phyloP scores from a whole-genome alignment of 37 sponge, comb jelly and placozoan species.

The Diacarnus erythraeanus region DNA sequence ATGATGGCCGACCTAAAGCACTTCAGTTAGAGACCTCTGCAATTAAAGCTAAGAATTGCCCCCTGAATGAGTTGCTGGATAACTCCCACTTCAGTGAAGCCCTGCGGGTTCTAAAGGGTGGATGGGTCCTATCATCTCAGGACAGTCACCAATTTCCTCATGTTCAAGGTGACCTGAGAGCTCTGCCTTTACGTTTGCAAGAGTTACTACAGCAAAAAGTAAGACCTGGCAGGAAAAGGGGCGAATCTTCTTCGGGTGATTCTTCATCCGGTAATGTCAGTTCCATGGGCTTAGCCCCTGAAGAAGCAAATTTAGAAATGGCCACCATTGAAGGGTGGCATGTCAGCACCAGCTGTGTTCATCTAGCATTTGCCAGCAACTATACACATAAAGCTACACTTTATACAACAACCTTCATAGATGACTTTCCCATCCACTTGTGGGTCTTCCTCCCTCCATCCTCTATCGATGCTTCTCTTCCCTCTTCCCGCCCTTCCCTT shows the following conservation, averaged over 20 bases:
- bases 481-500: not conserved
- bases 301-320: constrained; percentile 20
- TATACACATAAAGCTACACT: constrained; percentile 45
- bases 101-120: constrained; percentile 10
- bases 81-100: constrained; percentile 27
- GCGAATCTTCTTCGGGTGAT: not conserved
- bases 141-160: constrained; percentile 61
- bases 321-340: constrained; percentile 45
- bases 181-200: constrained; percentile 25
- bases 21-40: constrained; percentile 70
- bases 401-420: constrained; percentile 40
- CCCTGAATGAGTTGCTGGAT: constrained; percentile 31
- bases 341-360: constrained; percentile 51
- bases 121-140: constrained; percentile 47
- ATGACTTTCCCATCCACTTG: constrained; percentile 62
- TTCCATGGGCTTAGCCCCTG: not conserved
- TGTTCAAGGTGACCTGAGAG: constrained; percentile 5
- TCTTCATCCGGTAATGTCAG: not conserved
- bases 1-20: constrained; percentile 59
- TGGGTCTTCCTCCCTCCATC: constrained; percentile 61
- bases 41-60: constrained; percentile 33
- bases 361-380: constrained; percentile 38
- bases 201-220: constrained; percentile 16
- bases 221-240: not conserved
- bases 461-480: not conserved